Base-by-base conservation (phyloP, 1,140 invertebrate genomes). In the Paralvinella palmiformis region DNA sequence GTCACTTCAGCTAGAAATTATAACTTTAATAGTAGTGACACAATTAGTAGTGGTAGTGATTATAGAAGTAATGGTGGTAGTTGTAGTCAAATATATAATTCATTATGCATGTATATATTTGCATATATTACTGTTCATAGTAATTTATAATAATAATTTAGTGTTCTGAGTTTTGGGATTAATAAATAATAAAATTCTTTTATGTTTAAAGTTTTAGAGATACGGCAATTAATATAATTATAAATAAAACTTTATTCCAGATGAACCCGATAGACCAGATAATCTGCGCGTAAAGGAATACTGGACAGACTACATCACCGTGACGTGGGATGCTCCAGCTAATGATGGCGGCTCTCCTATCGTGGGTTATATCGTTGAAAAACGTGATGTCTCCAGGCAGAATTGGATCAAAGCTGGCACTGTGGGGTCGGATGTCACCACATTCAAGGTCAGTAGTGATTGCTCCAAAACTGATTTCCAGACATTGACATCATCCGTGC, bases 281-380 rank as follows among this genome's bases (percentile, higher is more conserved):
- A 93, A 13, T 83, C 86, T 52, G 86, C 89, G 6, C 84, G 92
- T 61, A 92, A 95, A 67, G 89, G 64, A 91, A 0, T 88, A 89
- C 2, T 91, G 93, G 71, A 91, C 93, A 71, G 92, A 91, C n/a
- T 86, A 86, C 0, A 95, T 96, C 71, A 94, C 91, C 1, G 87
- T 97, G 59, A 86, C 86, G 2, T 97, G 94, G 94, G 85, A 86
- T 44, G 10, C 63, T n/a, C 72, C 72, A 24, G 52, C 53, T 24
- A 60, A 57, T 24, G 92, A 96, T 80, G 92, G 93, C 45, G 20
- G 73, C 24, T 62, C 68, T 60, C 71, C 71, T 24, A 89, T 94
- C 58, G 90, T 87, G 33, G 91, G 91, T 27, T 95, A 94, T 80
- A 60, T 75, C 31, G 71, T 80, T 58, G 77, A 80, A 64, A 74